Evolutionary conservation across 2,888 invertebrate genomes (phyloP).

Genomic region (Himalopsyche kuldschensis): DNA sequence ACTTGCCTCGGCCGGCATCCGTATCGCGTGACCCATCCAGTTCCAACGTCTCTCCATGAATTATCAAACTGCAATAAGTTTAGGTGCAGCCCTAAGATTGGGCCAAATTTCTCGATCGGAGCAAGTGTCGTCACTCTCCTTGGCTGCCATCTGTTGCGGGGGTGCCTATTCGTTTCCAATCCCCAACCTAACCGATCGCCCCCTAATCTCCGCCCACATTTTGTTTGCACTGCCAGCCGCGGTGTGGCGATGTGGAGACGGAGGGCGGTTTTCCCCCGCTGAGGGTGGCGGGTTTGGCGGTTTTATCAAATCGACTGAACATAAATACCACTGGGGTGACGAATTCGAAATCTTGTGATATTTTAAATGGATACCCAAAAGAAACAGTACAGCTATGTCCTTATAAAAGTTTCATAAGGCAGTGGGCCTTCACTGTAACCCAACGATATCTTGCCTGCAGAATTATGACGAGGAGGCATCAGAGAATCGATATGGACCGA

Average conservation of each 20-base stretch:
- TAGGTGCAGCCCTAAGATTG: neutral
- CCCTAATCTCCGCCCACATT: neutral
- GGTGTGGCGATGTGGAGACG: neutral
- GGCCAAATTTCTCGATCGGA: neutral
- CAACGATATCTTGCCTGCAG: no score
- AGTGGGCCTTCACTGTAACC: no score
- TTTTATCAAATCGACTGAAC: slow-evolving; percentile 21
- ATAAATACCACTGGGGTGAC: neutral
- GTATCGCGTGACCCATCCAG: no score
- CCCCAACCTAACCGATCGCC: neutral
- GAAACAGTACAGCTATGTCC: neutral
- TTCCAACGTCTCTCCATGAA: no score
- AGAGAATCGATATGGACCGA: no score
- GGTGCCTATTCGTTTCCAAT: neutral
- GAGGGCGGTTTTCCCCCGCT: neutral
- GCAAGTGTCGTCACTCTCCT: neutral
- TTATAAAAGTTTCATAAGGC: no score
- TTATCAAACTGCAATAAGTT: neutral
- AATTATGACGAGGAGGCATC: no score
- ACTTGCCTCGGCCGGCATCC: no score
- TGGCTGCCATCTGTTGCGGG: neutral
- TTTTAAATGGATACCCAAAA: neutral
- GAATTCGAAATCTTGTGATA: slow-evolving; percentile 2
- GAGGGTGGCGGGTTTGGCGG: neutral
- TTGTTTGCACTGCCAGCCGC: neutral